Evolutionary conservation across 2,113 vertebrate species (phyloP), one percentile per base, ranked within the genome.

Genomic region (Indri indri): DNA sequence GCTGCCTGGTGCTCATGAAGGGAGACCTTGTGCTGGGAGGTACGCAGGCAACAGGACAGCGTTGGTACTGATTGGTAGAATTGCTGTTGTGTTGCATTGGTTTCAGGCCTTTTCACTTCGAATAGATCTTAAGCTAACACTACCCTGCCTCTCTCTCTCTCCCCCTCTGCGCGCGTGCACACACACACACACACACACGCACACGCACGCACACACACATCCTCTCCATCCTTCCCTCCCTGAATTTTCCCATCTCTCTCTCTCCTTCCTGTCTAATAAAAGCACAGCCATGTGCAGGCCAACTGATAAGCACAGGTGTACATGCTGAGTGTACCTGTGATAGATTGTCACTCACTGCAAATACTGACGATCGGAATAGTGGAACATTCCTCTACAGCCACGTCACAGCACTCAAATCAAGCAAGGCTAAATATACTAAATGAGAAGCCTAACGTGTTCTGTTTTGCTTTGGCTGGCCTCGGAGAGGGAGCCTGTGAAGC

Each of bases 241-340:
- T 92, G 10, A 79, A 50, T 70, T 90, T 90, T n/a, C 42, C 61
- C 32, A 66, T 63, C 27, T 68, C 22, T 83, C 22, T 83, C 77
- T 30, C 66, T 66, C 34, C 23, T 88, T 34, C 22, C 8, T 1
- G 34, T 74, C 40, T 42, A 40, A 91, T 27, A 45, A 86, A 88
- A 88, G 50, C 4, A 17, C 0, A 27, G 20, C 27, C 47, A 57
- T 3, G 0, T 7, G 54, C 1, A 12, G 13, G 13, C 66, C 61
- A 40, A 54, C 52, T 2, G 45, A 23, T 34, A 45, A 82, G 59
- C 23, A 27, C 11, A 2, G 37, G 5, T 45, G 20, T 8, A 23
- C 47, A 74, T 4, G 8, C 68, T 17, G 22, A 20, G 3, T 4
- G 52, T 8, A 11, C 22, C 30, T 3, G 0, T 14, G 59, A 9